Evolutionary conservation across 2,888 invertebrate genomes (phyloP).

Genomic region (Bimastos eiseni): DNA sequence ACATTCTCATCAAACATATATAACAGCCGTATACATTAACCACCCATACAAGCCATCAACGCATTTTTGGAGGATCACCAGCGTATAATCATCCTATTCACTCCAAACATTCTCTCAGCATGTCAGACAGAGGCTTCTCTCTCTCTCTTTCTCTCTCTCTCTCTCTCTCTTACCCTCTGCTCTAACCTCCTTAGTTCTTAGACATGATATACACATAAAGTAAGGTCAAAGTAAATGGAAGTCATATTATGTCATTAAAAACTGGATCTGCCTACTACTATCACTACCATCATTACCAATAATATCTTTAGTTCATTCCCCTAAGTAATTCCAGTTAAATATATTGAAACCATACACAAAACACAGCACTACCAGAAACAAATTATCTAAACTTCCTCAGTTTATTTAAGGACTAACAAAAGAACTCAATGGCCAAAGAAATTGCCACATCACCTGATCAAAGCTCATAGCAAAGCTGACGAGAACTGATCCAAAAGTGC

Average conservation of each 20-base stretch:
- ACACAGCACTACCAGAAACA: neutral
- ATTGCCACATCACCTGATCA: constrained; percentile 48
- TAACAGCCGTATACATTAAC: neutral
- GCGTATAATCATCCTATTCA: no score
- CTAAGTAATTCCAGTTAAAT: neutral
- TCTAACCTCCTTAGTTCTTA: no score
- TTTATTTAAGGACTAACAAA: neutral
- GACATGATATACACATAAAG: neutral
- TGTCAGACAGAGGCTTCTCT: no score
- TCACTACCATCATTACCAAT: neutral
- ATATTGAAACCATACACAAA: neutral
- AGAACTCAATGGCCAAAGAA: neutral
- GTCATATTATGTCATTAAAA: neutral
- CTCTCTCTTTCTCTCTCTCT: no score
- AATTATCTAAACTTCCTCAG: neutral
- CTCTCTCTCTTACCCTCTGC: no score
- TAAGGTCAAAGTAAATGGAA: neutral
- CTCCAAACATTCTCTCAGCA: no score
- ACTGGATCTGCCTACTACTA: neutral
- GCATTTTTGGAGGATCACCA: no score
- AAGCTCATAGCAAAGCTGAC: constrained; percentile 51
- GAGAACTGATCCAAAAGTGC: constrained; percentile 53
- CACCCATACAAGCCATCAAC: no score
- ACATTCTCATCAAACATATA: neutral
- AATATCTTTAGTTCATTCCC: neutral